A percentile compares a stretch with the other conserved stretches of the same genome.
Evolutionary conservation across 1,140 invertebrate genomes (phyloP).

Genomic region (Micrasema longulum): DNA sequence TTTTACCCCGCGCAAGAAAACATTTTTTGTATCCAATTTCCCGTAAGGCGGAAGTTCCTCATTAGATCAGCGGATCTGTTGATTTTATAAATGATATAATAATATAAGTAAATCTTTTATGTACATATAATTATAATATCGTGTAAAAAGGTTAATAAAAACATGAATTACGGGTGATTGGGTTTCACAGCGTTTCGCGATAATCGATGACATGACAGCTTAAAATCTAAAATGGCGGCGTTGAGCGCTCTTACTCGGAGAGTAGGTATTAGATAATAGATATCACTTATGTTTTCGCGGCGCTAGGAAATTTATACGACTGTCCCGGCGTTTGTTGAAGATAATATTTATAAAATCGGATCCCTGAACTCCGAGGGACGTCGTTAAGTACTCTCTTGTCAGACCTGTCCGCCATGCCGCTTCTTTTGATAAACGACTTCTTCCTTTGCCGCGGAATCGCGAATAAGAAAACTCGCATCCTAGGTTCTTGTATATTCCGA

Average conservation of each 20-base stretch:
- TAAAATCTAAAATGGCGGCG: background rate
- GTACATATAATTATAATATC: too few relatives aligned
- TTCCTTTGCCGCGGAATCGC: constrained; percentile 4
- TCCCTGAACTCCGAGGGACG: background rate
- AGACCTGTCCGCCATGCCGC: constrained; percentile 16
- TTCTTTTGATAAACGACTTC: constrained; percentile 23
- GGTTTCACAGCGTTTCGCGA: background rate
- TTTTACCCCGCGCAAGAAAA: too few relatives aligned
- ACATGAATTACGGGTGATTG: too few relatives aligned
- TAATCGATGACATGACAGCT: background rate
- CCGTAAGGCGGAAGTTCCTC: too few relatives aligned
- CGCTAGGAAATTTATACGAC: constrained; percentile 4
- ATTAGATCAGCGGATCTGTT: too few relatives aligned
- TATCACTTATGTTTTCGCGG: constrained; percentile 6
- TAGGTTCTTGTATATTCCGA: too few relatives aligned
- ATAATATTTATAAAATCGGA: constrained; percentile 5
- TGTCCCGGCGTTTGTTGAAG: constrained; percentile 2
- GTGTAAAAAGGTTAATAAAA: too few relatives aligned
- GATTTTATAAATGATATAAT: too few relatives aligned
- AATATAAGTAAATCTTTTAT: too few relatives aligned
- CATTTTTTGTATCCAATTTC: too few relatives aligned
- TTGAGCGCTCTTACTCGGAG: background rate
- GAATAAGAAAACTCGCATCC: constrained; percentile 11
- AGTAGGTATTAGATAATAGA: too few relatives aligned
- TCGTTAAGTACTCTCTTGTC: constrained; percentile 25